Evolutionary conservation across 2,113 vertebrate species (phyloP).

Genomic region (Elgaria multicarinata): DNA sequence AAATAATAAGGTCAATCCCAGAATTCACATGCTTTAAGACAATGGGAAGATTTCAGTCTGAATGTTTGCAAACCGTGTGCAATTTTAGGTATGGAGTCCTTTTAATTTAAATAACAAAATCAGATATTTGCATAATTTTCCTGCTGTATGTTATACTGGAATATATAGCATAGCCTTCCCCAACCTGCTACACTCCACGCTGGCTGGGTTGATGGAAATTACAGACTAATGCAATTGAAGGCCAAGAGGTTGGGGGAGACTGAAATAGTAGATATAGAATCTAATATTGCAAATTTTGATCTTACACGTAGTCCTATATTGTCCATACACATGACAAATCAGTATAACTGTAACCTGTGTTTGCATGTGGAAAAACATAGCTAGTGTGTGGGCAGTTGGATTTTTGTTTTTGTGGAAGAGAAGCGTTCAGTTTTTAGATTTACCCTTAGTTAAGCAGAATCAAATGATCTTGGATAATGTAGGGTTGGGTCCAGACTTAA

Average conservation of each 20-base stretch:
- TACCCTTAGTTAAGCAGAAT: neutral
- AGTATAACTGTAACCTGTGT: neutral
- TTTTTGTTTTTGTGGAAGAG: too few relatives aligned
- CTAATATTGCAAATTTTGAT: too few relatives aligned
- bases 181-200: too few relatives aligned
- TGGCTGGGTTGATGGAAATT: too few relatives aligned
- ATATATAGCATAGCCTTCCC: too few relatives aligned
- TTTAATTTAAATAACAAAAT: neutral
- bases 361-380: neutral
- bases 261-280: too few relatives aligned
- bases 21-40: neutral
- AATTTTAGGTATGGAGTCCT: neutral
- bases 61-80: neutral
- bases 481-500: too few relatives aligned
- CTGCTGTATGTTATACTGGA: neutral
- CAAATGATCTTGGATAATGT: neutral
- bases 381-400: neutral
- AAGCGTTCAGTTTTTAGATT: neutral
- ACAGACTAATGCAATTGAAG: too few relatives aligned
- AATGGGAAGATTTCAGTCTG: neutral
- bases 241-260: too few relatives aligned
- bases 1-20: neutral
- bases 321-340: neutral
- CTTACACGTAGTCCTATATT: neutral
- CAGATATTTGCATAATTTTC: neutral